Conservation (phyloP, 2,888 invertebrate genomes). For the Tetanocera ferruginea region DNA sequence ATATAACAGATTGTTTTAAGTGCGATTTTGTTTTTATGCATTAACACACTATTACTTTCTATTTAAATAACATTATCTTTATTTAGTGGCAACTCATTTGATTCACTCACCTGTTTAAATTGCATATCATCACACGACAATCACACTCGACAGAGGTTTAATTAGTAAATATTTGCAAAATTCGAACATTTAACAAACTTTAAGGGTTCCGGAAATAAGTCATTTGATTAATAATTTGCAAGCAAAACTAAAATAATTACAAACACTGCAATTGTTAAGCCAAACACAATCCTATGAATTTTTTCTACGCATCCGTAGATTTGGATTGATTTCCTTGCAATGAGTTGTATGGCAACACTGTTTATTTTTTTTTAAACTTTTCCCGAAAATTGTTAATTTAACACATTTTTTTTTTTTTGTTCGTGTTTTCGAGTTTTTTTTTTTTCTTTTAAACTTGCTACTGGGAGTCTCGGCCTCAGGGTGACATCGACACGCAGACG, state of each 20-base stretch:
- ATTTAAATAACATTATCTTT: not conserved
- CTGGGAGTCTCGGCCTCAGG: conserved; percentile 18
- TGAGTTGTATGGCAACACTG: conserved; percentile 44
- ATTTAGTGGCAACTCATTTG: not conserved
- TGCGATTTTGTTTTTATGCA: not conserved
- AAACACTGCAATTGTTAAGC: not conserved
- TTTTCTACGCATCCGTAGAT: conserved; percentile 36
- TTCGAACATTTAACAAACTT: conserved; percentile 30
- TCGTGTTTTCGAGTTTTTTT: conserved; percentile 10
- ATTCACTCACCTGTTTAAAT: conserved; percentile 66
- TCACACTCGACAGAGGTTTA: conserved; percentile 65
- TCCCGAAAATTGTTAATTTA: conserved; percentile 13
- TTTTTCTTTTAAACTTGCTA: conserved; percentile 13
- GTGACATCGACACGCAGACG: conserved; percentile 26
- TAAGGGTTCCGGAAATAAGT: not conserved
- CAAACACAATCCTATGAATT: conserved; percentile 47
- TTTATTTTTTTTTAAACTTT: conserved; percentile 22
- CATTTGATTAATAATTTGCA: conserved; percentile 15
- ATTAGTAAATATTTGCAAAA: conserved; percentile 48
- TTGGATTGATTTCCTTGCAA: conserved; percentile 34
- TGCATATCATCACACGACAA: conserved; percentile 69
- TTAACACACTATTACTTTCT: not conserved
- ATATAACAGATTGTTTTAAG: not conserved
- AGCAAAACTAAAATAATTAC: conserved; percentile 4
- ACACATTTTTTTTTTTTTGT: conserved; percentile 22